Base-by-base conservation (phyloP, 2,113 vertebrate genomes). In the Nicator chloris region DNA sequence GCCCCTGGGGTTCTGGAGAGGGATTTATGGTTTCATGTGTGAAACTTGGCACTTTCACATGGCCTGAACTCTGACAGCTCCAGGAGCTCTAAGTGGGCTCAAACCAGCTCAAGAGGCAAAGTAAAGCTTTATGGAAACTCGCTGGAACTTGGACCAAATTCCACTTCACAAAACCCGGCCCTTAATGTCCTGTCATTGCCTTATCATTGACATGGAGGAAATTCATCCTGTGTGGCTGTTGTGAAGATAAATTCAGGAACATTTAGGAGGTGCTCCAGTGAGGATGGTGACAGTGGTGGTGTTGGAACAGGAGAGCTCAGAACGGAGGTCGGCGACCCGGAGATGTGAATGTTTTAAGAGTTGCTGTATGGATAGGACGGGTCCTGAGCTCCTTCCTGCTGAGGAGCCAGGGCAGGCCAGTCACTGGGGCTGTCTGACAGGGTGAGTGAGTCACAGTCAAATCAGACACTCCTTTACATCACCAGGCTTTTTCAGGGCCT, bases 21-120 rank as follows among this genome's bases (percentile, higher is more conserved):
- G 93, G 90, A 93, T 97, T 96, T 96, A 83, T 93, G 92, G 71
- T 80, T 96, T 95, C 92, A 86, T 53, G 76, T 94, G 92, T 96
- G 95, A 96, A 95, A 96, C 93, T 95, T 96, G 95, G 95, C 95
- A 78, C 90, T 94, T 93, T 26, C 2, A 3, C 72, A 13, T 44
- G 64, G 76, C 75, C 85, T 88, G 79, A 94, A 78, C 88, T 39
- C 71, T 90, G 86, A 71, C 47, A 70, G 19, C 72, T 93, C 39
- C 44, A 81, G 88, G 56, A 96, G 49, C 56, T 49, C 82, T 49
- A 51, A 71, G 68, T 75, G 75, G 88, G 51, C 82, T 94, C 70
- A 89, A 85, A 64, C 31, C 73, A 87, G 70, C 78, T 91, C 49
- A 54, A 82, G 82, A 90, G 76, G 87, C 70, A 9, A 90, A 91